Conservation (phyloP, 2,888 invertebrate species). For the Melanostoma scalare region DNA sequence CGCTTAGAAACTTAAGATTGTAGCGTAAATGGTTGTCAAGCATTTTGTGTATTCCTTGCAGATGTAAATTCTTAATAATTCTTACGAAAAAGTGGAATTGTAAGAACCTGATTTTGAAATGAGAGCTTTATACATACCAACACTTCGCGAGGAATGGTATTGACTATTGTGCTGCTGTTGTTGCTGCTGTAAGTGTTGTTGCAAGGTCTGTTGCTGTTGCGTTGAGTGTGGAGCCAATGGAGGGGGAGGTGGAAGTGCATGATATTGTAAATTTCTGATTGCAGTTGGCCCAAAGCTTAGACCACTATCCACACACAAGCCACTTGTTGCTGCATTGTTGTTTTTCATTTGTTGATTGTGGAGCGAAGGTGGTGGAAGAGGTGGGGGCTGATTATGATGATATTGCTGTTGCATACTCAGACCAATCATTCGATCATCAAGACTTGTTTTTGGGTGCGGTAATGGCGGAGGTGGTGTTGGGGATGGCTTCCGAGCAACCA, state of each 20-base stretch:
- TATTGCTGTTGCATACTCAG: constrained; percentile 79
- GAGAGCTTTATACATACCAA: constrained; percentile 62
- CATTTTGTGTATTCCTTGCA: neutral
- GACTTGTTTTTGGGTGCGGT: constrained; percentile 75
- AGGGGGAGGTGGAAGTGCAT: constrained; percentile 83
- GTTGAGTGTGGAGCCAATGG: constrained; percentile 59
- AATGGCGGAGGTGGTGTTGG: constrained; percentile 74
- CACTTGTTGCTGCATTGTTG: constrained; percentile 40
- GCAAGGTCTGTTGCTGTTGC: constrained; percentile 52
- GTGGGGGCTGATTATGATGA: constrained; percentile 49
- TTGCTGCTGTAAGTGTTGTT: constrained; percentile 58
- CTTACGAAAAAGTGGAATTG: constrained; percentile 14
- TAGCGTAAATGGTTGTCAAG: too few relatives aligned
- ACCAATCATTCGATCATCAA: constrained; percentile 75
- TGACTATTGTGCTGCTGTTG: constrained; percentile 49
- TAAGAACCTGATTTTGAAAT: constrained; percentile 26
- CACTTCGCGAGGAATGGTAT: constrained; percentile 56
- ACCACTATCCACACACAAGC: constrained; percentile 75
- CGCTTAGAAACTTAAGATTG: too few relatives aligned
- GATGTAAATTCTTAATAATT: constrained; percentile 7
- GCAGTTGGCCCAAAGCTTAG: constrained; percentile 52
- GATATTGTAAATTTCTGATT: constrained; percentile 63
- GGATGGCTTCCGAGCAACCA: constrained; percentile 57
- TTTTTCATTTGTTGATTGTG: constrained; percentile 62
- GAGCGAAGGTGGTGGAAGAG: constrained; percentile 45